Evolutionary conservation across 35 echinoderm and acorn worm genomes (phyloP).

Genomic region (Apostichopus californicus): DNA sequence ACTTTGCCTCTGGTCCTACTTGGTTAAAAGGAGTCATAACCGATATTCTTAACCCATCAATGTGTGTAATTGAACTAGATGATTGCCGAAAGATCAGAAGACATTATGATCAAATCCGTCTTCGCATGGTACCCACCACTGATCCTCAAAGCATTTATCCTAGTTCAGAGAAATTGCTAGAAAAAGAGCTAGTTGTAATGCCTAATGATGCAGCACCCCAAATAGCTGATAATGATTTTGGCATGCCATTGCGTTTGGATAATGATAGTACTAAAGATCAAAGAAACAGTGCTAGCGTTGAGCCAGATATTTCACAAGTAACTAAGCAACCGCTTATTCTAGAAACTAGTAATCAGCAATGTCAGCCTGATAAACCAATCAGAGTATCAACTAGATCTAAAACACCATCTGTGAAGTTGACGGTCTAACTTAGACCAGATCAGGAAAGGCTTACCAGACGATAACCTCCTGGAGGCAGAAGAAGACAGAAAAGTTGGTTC

Average conservation of each 20-base stretch:
- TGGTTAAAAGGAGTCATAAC: constrained; percentile 48
- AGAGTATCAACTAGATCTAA: too few species aligned
- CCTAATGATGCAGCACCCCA: not conserved
- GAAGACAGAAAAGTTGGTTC: too few species aligned
- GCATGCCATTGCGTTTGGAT: too few species aligned
- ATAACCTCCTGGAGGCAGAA: too few species aligned
- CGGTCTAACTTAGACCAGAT: too few species aligned
- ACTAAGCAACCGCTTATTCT: not conserved
- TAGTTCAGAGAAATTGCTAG: not conserved
- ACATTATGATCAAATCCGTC: constrained; percentile 64
- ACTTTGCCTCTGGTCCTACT: constrained; percentile 58
- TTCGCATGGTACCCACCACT: not conserved
- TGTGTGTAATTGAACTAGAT: constrained; percentile 54
- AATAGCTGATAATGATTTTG: not conserved
- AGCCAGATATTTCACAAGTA: not conserved
- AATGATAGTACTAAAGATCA: not conserved
- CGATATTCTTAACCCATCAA: constrained; percentile 30
- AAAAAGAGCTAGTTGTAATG: not conserved
- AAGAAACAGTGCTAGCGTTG: not conserved
- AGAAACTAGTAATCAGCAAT: too few species aligned
- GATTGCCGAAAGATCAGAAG: too few species aligned
- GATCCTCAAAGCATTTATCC: not conserved
- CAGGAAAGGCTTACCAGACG: too few species aligned
- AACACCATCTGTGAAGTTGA: too few species aligned
- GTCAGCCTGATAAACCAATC: too few species aligned